Conservation (phyloP, 2,888 invertebrate species). For the Tenthredo notha region DNA sequence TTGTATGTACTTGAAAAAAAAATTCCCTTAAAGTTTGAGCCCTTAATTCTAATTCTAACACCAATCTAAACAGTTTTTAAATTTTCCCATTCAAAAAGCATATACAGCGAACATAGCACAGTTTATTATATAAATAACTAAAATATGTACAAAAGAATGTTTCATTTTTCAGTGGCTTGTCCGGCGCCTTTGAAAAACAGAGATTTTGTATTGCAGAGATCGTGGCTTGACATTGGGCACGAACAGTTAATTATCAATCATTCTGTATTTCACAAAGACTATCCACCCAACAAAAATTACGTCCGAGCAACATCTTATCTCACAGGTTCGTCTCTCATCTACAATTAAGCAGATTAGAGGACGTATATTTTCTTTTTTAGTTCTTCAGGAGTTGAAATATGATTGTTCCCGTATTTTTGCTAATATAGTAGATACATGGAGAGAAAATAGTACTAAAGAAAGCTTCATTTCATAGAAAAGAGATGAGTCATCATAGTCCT, state of each 20-base stretch:
- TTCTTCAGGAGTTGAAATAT: neutral
- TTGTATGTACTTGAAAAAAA: too few species aligned
- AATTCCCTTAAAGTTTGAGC: too few species aligned
- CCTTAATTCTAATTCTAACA: too few species aligned
- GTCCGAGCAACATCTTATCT: constrained; percentile 85
- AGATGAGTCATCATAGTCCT: neutral
- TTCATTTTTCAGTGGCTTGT: constrained; percentile 86
- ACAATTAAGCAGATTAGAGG: neutral
- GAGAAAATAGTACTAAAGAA: neutral
- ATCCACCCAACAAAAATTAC: constrained; percentile 90
- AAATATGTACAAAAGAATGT: neutral
- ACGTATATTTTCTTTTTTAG: too few species aligned
- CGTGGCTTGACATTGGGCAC: constrained; percentile 92
- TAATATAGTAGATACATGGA: constrained; percentile 17
- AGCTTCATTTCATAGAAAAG: neutral
- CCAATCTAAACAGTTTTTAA: too few species aligned
- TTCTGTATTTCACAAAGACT: constrained; percentile 93
- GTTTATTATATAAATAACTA: neutral
- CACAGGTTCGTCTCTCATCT: constrained; percentile 78
- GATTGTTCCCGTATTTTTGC: constrained; percentile 4
- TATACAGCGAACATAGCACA: neutral
- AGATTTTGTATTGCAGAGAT: constrained; percentile 95
- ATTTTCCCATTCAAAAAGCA: too few species aligned
- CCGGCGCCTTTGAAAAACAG: constrained; percentile 93
- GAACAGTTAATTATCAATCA: constrained; percentile 95